Base-by-base conservation (phyloP, 1,140 invertebrate species). In the Dendroctonus ponderosae region DNA sequence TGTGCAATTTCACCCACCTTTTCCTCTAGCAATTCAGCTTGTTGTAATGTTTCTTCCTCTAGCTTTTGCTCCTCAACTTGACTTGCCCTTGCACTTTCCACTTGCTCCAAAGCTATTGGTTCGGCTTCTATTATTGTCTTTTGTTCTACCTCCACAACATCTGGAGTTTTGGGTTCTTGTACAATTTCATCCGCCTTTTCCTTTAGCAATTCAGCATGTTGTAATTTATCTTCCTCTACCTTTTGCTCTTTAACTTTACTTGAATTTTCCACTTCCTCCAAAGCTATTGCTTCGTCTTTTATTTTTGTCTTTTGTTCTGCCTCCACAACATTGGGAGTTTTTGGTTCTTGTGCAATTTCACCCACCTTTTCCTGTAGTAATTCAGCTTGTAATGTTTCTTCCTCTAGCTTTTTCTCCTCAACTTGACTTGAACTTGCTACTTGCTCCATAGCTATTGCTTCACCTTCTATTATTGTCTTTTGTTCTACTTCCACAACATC, bases 271-370 rank as follows among this genome's bases (percentile, higher is more conserved):
- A n/a, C n/a, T n/a, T n/a, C n/a, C n/a, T n/a, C n/a, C n/a, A n/a
- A n/a, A n/a, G n/a, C n/a, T n/a, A n/a, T n/a, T n/a, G n/a, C 50
- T 51, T 51, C 50, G 12, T 51, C 7, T 51, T 9, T 15, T 51
- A 2, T 26, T 51, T 51, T 15, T 6, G 4, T 15, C 37, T 51
- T 3, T 9, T 9, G 4, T 5, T 26, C 37, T 46, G 12, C 44
- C 44, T 51, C 50, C 12, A 15, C 50, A 8, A n/a, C 49, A 51
- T 51, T 39, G 11, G 2, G n/a, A 41, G 37, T 40, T 41, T 11
- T 56, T 41, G 5, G 7, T 41, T 56, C 41, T 9, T 56, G 26
- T 38, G 15, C 38, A 38, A 15, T 39, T 6, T 26, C 9, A 39
- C 2, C 38, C n/a, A 38, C 15, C 46, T 59, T 26, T 11, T 7